Evolutionary conservation across 1,140 invertebrate genomes (phyloP).

Genomic region (Notospermus geniculatus): DNA sequence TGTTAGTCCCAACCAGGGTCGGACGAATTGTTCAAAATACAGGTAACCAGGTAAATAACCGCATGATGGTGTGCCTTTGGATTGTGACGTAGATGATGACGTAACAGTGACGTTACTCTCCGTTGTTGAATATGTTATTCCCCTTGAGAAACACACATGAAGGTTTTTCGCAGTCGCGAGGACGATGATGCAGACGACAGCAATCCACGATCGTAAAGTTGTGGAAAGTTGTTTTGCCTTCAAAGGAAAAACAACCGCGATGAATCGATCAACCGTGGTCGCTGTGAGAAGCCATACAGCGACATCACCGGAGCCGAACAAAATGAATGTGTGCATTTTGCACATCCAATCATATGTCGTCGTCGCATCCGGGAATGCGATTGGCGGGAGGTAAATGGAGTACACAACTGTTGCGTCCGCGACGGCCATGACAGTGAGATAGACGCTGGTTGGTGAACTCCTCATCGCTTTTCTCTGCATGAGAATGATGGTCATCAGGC

Average conservation of each 20-base stretch:
- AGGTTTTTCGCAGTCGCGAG: not conserved
- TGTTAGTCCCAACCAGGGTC: not conserved
- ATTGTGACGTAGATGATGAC: not conserved
- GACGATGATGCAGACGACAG: not conserved
- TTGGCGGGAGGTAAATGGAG: not conserved
- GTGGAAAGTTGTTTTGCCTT: not conserved
- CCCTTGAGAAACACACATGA: not conserved
- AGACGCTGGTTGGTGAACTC: not conserved
- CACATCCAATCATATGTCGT: not conserved
- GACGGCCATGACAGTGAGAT: constrained; percentile 3
- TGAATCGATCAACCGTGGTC: constrained; percentile 1
- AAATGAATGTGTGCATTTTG: not conserved
- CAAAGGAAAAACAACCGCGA: constrained; percentile 1
- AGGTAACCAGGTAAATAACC: too few relatives aligned
- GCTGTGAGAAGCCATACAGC: not conserved
- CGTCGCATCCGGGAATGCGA: not conserved
- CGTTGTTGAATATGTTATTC: not conserved
- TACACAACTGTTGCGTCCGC: not conserved
- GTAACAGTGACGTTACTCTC: not conserved
- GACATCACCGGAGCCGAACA: not conserved
- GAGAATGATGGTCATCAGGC: not conserved
- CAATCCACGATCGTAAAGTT: not conserved
- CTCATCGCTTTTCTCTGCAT: constrained; percentile 2
- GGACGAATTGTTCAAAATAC: not conserved
- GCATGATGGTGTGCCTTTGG: too few relatives aligned